These are phyloP conservation scores for Campodea augens DNA, from an alignment of 1,140 invertebrate genomes.

Conservation along the genomic window DNA sequence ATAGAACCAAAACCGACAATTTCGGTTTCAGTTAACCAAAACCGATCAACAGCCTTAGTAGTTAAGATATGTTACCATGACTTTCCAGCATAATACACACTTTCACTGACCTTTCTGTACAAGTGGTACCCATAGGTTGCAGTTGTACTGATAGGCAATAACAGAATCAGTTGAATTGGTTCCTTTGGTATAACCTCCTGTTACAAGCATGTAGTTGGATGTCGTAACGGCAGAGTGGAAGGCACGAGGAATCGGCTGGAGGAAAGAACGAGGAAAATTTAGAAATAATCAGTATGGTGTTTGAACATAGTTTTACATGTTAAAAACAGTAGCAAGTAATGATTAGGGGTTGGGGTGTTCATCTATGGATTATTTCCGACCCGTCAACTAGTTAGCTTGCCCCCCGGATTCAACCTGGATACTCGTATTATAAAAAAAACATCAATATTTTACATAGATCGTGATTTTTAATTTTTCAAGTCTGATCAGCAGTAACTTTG, in stretches of 20 bases:
- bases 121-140: constrained; percentile 69
- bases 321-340: no score
- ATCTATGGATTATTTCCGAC: no score
- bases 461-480: no score
- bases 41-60: no score
- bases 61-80: no score
- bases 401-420: no score
- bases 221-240: constrained; percentile 77
- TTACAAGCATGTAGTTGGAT: constrained; percentile 72
- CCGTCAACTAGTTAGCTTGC: no score
- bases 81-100: background rate
- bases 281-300: background rate
- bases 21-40: background rate
- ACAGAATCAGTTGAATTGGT: constrained; percentile 48
- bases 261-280: constrained; percentile 3
- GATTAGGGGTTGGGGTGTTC: no score
- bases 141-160: constrained; percentile 70
- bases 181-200: constrained; percentile 57
- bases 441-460: no score
- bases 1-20: background rate
- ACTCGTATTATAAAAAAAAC: no score
- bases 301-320: no score
- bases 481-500: no score
- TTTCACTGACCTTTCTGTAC: constrained; percentile 29
- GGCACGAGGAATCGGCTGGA: constrained; percentile 42